Conservation (phyloP, 2,113 vertebrate genomes). For the Glaucomys volans region DNA sequence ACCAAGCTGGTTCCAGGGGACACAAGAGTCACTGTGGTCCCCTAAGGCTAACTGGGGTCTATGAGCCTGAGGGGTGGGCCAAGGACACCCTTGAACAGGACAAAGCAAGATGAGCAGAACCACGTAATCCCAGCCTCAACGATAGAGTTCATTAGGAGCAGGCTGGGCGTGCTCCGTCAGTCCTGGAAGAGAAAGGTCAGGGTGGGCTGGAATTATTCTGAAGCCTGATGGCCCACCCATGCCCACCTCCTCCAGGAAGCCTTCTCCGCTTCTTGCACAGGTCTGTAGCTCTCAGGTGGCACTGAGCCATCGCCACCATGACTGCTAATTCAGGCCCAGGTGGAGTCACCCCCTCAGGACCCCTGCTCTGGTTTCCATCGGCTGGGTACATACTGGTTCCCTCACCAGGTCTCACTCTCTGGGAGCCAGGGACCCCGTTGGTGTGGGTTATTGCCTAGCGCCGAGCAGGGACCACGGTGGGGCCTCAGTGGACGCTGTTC, state of each 20-base stretch:
- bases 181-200: not conserved
- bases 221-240: not conserved
- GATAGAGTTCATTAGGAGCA: not conserved
- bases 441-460: not conserved
- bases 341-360: not conserved
- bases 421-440: not conserved
- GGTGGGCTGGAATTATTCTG: not conserved
- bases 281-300: not conserved
- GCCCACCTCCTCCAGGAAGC: not conserved
- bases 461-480: not conserved
- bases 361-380: not conserved
- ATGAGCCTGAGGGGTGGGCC: not conserved
- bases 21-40: not conserved
- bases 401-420: not conserved
- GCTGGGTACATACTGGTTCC: not conserved
- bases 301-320: not conserved
- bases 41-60: not conserved
- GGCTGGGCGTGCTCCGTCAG: not conserved
- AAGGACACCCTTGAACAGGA: not conserved
- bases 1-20: not conserved
- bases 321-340: too few relatives aligned
- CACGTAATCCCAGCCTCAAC: not conserved
- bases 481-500: not conserved
- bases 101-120: not conserved
- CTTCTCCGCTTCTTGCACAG: not conserved